Conservation (phyloP, 2,113 vertebrate genomes). For the Balaenoptera acutorostrata region DNA sequence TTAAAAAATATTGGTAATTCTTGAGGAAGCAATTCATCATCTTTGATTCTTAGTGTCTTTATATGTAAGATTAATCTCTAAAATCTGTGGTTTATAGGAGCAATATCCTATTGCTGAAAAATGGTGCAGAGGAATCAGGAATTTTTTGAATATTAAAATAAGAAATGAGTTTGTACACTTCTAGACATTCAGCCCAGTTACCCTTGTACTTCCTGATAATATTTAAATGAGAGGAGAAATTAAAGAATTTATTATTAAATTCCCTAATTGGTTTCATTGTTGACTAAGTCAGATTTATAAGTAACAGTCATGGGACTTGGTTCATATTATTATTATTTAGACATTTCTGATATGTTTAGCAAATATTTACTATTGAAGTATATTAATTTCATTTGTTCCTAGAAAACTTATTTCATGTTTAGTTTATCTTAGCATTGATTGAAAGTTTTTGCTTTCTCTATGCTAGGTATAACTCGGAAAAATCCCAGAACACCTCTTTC, state of each 20-base stretch:
- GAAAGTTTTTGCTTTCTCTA: slow-evolving; percentile 56
- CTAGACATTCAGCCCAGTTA: background rate
- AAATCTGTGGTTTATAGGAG: background rate
- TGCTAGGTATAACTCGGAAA: slow-evolving; percentile 90
- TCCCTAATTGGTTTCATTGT: background rate
- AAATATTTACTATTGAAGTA: slow-evolving; percentile 12
- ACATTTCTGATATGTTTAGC: slow-evolving; percentile 14
- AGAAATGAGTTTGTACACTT: background rate
- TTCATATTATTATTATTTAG: background rate
- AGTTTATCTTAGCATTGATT: slow-evolving; percentile 49
- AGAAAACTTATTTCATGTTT: slow-evolving; percentile 44
- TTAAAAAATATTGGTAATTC: background rate
- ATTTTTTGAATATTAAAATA: background rate
- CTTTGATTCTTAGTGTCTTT: background rate
- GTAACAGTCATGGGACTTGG: background rate
- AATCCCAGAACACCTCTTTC: slow-evolving; percentile 91
- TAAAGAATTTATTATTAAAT: slow-evolving; percentile 9
- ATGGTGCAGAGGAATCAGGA: background rate
- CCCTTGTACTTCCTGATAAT: slow-evolving; percentile 9
- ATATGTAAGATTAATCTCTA: background rate
- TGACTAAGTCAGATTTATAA: background rate
- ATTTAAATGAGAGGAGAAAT: slow-evolving; percentile 16
- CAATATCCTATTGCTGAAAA: slow-evolving; percentile 24
- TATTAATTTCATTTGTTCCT: slow-evolving; percentile 1
- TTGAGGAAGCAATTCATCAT: background rate